phyloP scores from a whole-genome alignment of 2,888 invertebrate genomes.

The Cristatella mucedo region DNA sequence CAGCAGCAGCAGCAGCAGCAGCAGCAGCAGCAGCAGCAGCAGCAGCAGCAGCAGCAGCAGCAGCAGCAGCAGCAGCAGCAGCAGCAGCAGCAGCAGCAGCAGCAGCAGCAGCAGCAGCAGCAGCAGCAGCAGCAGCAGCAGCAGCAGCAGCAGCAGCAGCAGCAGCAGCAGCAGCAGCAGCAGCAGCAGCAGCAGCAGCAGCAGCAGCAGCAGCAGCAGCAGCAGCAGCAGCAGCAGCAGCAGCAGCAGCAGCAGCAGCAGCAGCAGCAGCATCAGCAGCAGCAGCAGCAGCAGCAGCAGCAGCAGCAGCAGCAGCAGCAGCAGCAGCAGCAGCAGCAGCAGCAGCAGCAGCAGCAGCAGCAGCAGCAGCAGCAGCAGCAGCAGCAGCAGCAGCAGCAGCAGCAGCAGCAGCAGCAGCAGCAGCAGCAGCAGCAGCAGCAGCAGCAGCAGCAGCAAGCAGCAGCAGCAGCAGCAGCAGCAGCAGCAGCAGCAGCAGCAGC shows the following conservation, averaged over 20 bases:
- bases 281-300: conserved; percentile 1
- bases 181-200: conserved; percentile 1
- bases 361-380: conserved; percentile 1
- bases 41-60: conserved; percentile 1
- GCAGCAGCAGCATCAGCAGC: too few species aligned
- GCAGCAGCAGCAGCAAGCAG: too few species aligned
- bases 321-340: conserved; percentile 1
- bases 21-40: conserved; percentile 1
- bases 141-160: conserved; percentile 1
- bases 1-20: conserved; percentile 1
- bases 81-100: conserved; percentile 1
- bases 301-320: conserved; percentile 1
- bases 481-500: conserved; percentile 1
- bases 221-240: conserved; percentile 1
- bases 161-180: conserved; percentile 1
- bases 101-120: conserved; percentile 1
- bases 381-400: conserved; percentile 1
- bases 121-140: conserved; percentile 1
- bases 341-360: conserved; percentile 1
- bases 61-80: conserved; percentile 1
- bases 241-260: conserved; percentile 1
- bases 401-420: conserved; percentile 1
- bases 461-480: conserved; percentile 1
- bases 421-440: conserved; percentile 1
- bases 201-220: conserved; percentile 1